Conservation (phyloP, 1,140 invertebrate species). For the Dufourea novaeangliae region DNA sequence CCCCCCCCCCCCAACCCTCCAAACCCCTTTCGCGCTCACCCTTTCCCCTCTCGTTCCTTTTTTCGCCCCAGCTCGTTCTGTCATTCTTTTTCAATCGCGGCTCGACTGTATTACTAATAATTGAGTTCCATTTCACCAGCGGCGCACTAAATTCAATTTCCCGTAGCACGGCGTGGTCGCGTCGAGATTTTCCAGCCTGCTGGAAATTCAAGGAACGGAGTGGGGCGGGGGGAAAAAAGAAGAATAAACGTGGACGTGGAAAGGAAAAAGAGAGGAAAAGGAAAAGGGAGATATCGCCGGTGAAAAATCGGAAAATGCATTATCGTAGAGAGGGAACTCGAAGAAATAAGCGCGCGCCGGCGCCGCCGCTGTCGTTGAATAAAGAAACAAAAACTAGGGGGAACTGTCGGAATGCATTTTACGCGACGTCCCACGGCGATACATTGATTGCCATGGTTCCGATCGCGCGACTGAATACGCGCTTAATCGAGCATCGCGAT, state of each 20-base stretch:
- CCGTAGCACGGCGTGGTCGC: slow-evolving; percentile 43
- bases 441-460: background rate
- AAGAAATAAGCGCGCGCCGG: background rate
- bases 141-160: slow-evolving; percentile 66
- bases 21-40: background rate
- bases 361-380: background rate
- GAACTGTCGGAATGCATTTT: slow-evolving; percentile 26
- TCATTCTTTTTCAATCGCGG: slow-evolving; percentile 56
- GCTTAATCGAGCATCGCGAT: background rate
- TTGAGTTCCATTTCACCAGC: slow-evolving; percentile 65
- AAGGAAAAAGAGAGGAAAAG: background rate
- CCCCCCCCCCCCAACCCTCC: background rate
- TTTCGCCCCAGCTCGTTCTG: slow-evolving; percentile 10
- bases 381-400: slow-evolving; percentile 10
- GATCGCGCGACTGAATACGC: background rate
- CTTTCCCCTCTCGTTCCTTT: background rate
- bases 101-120: slow-evolving; percentile 64
- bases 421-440: background rate
- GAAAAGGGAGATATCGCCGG: background rate
- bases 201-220: slow-evolving; percentile 36
- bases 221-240: background rate
- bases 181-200: slow-evolving; percentile 47
- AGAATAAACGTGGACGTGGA: background rate
- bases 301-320: slow-evolving; percentile 44
- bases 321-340: slow-evolving; percentile 4